Base-by-base conservation (phyloP, 2,113 vertebrate species). In the Oreochromis aureus region DNA sequence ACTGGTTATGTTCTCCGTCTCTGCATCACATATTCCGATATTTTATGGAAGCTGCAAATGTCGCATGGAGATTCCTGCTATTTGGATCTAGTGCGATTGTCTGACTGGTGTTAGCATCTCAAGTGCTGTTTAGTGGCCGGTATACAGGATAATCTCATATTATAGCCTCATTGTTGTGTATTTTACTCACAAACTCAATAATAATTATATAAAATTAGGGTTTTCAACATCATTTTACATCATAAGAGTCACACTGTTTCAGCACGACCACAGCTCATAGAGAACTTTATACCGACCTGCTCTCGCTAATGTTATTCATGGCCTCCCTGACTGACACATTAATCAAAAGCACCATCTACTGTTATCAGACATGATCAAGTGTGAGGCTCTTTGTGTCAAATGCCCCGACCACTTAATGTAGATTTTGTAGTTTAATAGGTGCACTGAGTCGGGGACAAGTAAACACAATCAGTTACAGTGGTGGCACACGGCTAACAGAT, bases 1-100 rank as follows among this genome's bases (percentile, higher is more conserved):
- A 92, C 81, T 13, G n/a, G 83, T 85, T 83, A 48, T 9, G 86
- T 82, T 92, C 83, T 71, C 71, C 83, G 8, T 85, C 73, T 85
- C 84, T 36, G 22, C 13, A 4, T 92, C 69, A 46, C 71, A 7
- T n/a, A 48, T 79, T 44, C 59, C 41, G 13, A 22, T 59, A 48
- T 59, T 90, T 84, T 58, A 56, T 10, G 55, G 12, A 30, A n/a
- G 48, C 34, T 73, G 16, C 76, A 46, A 56, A 27, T 59, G 82
- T 55, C 27, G 53, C 30, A n/a, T 18, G 2, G 36, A 83, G 61
- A 39, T 24, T 22, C 66, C 73, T 61, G 53, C n/a, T 80, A 5
- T 87, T 59, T 56, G 84, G 63, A 87, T 88, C 8, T 24, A 63
- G 76, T 18, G 59, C 22, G 87, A 90, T 89, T 84, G 83, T 41